Conservation (phyloP, 2,797 vertebrate genomes). For the Sternotherus odoratus region DNA sequence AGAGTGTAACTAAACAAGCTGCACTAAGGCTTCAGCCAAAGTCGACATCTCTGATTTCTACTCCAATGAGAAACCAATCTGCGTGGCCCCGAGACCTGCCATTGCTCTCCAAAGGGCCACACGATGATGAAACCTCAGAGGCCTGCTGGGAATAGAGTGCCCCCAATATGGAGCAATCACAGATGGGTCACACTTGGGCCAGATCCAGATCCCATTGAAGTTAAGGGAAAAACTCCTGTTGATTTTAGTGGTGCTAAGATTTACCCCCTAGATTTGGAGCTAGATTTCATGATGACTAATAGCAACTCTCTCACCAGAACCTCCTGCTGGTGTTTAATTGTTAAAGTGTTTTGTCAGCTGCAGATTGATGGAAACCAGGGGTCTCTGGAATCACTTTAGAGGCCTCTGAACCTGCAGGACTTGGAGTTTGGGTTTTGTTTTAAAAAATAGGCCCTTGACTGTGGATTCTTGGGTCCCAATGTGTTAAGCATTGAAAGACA, state of each 20-base stretch:
- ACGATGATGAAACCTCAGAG: background rate
- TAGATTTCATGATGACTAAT: background rate
- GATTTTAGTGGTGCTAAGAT: background rate
- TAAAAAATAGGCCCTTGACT: background rate
- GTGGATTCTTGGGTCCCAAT: background rate
- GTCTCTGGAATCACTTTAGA: background rate
- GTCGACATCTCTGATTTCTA: accelerated
- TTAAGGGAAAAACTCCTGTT: background rate
- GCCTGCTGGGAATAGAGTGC: background rate
- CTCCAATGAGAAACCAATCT: accelerated
- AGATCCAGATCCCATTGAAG: background rate
- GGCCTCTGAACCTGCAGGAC: background rate
- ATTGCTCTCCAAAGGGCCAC: background rate
- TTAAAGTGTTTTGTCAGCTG: background rate
- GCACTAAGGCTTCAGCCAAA: background rate
- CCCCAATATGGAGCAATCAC: background rate
- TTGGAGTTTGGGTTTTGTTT: background rate
- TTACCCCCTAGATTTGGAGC: accelerated
- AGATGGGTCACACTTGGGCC: background rate
- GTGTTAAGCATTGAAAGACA: background rate
- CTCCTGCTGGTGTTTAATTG: background rate
- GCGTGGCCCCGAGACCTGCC: background rate
- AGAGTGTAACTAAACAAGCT: background rate
- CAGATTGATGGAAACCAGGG: background rate
- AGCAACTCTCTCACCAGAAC: background rate